These are phyloP conservation scores for Trogon surrucura DNA, from an alignment of 2,113 vertebrate species.

Conservation along the genomic window DNA sequence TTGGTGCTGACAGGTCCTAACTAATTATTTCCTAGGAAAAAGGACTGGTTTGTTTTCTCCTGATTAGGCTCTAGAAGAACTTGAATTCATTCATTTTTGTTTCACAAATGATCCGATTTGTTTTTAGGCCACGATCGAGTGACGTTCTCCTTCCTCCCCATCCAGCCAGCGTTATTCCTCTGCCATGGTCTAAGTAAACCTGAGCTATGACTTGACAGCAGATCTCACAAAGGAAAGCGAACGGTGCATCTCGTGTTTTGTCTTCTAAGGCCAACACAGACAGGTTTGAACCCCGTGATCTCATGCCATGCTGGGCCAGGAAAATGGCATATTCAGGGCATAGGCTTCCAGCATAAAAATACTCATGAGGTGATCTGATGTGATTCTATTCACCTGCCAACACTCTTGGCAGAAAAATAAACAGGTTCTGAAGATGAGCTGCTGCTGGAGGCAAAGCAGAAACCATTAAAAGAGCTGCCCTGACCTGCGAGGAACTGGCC, in stretches of 20 bases:
- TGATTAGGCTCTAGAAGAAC: background rate
- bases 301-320: constrained; percentile 31
- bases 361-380: constrained; percentile 39
- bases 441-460: constrained; percentile 64
- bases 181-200: background rate
- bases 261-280: background rate
- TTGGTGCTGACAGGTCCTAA: background rate
- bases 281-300: constrained; percentile 30
- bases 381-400: constrained; percentile 62
- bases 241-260: background rate
- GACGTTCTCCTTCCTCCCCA: background rate
- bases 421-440: constrained; percentile 54
- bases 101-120: background rate
- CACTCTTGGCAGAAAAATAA: constrained; percentile 60
- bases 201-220: background rate
- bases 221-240: background rate
- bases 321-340: constrained; percentile 48
- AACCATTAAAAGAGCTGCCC: constrained; percentile 58
- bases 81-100: background rate
- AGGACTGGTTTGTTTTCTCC: background rate
- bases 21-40: background rate
- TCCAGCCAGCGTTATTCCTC: background rate
- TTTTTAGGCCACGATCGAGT: background rate
- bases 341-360: constrained; percentile 39
- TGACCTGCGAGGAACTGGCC: constrained; percentile 45